Evolutionary conservation across 2,888 invertebrate genomes (phyloP), one percentile per base, ranked within the genome.

Genomic region (Pterobdella sp.): DNA sequence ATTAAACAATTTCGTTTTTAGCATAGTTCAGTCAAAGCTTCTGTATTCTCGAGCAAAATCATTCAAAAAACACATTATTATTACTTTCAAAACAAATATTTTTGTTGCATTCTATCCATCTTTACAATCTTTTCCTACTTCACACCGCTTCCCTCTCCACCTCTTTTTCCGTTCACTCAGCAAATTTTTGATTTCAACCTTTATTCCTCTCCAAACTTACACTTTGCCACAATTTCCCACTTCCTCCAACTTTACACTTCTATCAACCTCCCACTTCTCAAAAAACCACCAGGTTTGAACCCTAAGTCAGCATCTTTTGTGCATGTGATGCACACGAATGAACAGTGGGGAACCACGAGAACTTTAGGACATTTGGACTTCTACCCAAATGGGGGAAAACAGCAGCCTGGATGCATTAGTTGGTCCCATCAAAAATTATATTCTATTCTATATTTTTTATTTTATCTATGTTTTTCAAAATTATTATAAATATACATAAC

Each of bases 281-380:
- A n/a, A n/a, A n/a, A n/a, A n/a, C 26, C 26, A 14, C n/a, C 60
- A 56, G 60, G 60, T 22, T 85, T 94, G 7, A 93, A 93, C 81
- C 90, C 90, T 1, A 86, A 88, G 0, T 93, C 93, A 81, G 93
- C 93, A 0, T 87, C 88, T 78, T 88, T 93, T 78, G 93, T 94
- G 0, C 93, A 94, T 82, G 91, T 92, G 73, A 93, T 94, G 79
- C 93, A 94, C 82, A 92, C 93, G 67, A 75, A 77, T 14, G 77
- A 80, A 32, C 7, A 37, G 29, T 42, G 42, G 74, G 34, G 76
- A 74, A 67, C 36, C 37, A 14, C 74, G n/a, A 4, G 72, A 35
- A 72, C 75, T 14, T 76, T 80, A 67, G 84, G 84, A 0, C 80
- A 83, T 73, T 80, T 81, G 0, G 85, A 84, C 76, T 84, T 83